Evolutionary conservation across 2,113 vertebrate species (phyloP), one percentile per base, ranked within the genome.

Genomic region (Theristicus caerulescens): DNA sequence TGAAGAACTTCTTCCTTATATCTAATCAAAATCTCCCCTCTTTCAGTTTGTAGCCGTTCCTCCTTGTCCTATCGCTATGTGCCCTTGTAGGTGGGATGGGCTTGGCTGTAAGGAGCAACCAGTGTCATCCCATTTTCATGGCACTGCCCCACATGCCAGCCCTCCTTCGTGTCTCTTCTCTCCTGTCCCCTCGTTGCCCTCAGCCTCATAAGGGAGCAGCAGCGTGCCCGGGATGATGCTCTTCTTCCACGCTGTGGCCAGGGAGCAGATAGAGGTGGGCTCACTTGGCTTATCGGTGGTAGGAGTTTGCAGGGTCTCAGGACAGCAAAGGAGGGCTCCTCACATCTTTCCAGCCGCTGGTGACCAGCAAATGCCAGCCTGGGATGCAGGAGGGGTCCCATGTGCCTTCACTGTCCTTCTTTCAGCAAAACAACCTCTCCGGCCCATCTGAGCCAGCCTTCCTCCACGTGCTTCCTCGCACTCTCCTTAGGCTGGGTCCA

Each of bases 391-490:
- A 86, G 14, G 12, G 11, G 21, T 61, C 20, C 38, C 17, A 2
- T 4, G n/a, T 4, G 8, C 17, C 49, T n/a, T 55, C n/a, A 9
- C 17, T 5, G 7, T 14, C 49, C 49, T 40, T 61, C 34, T 64
- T 24, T 29, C 9, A 9, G 16, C 55, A 54, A 47, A 83, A 31
- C 16, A 40, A 24, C 18, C 0, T 10, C 71, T 55, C 64, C 55
- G 49, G 12, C 19, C 20, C 54, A n/a, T 5, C 40, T 4, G 10
- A 38, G 24, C 70, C 71, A 31, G 9, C 40, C 42, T 49, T 70
- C n/a, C 64, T 49, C 71, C 7, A 0, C 0, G 0, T 16, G 2
- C 21, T 49, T 64, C 76, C 66, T 40, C 49, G 1, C 15, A 4
- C 24, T 11, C 72, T 51, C 7, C 0, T 59, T 19, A 31, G 18